Evolutionary conservation across 2,888 invertebrate genomes (phyloP).

Genomic region (Crepidodera aurea): DNA sequence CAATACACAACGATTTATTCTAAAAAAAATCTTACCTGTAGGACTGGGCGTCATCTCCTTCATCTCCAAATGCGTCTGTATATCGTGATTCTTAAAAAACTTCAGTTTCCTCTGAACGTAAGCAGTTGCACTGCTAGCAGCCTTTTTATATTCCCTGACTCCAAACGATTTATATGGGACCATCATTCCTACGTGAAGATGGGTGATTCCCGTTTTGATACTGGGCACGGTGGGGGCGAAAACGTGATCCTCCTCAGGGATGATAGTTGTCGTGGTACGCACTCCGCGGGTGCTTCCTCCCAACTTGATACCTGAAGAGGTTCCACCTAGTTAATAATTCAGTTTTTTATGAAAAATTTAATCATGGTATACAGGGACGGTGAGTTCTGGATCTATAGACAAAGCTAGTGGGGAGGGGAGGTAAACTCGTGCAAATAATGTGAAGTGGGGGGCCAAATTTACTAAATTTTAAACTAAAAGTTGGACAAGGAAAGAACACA

Average conservation of each 20-base stretch:
- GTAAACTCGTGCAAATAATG: too few species aligned
- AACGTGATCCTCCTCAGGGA: constrained; percentile 56
- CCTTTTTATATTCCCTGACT: constrained; percentile 75
- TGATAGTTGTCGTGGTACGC: constrained; percentile 49
- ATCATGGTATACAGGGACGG: not conserved
- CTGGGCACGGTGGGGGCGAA: constrained; percentile 51
- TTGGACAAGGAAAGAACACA: too few species aligned
- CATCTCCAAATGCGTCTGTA: constrained; percentile 74
- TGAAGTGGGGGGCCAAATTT: too few species aligned
- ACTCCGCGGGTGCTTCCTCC: constrained; percentile 54
- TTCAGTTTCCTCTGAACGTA: constrained; percentile 73
- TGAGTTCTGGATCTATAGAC: not conserved
- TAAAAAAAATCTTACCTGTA: constrained; percentile 64
- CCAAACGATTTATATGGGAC: constrained; percentile 81
- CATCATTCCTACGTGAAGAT: constrained; percentile 74
- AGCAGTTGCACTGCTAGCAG: constrained; percentile 72
- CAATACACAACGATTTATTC: too few species aligned
- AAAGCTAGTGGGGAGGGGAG: too few species aligned
- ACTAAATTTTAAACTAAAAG: too few species aligned
- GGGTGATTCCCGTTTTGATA: constrained; percentile 34
- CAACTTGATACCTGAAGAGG: constrained; percentile 46
- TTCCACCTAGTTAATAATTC: constrained; percentile 15
- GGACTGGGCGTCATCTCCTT: constrained; percentile 80
- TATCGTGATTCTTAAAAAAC: constrained; percentile 74
- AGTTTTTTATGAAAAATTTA: constrained; percentile 6